A percentile compares a stretch with the other conserved stretches of the same genome.
Evolutionary conservation across 2,797 vertebrate genomes (phyloP).

Genomic region (Cheirogaleus major): DNA sequence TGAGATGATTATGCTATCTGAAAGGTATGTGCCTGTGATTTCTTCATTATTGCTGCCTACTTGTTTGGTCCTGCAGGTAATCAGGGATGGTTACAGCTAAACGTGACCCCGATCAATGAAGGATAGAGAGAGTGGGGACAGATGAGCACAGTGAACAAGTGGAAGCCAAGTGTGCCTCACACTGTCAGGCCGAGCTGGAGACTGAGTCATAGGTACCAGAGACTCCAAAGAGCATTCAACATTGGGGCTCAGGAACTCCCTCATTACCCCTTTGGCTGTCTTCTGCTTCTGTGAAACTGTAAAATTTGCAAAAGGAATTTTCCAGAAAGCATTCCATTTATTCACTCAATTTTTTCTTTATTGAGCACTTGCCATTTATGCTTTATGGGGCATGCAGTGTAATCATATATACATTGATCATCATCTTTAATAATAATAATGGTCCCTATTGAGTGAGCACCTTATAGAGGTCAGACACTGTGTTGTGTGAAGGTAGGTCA

Average conservation of each 20-base stretch:
- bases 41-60: conserved; percentile 56
- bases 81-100: conserved; percentile 10
- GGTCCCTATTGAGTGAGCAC: neutral
- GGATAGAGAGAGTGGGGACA: neutral
- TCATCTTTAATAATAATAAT: neutral
- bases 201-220: neutral
- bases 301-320: neutral
- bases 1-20: conserved; percentile 9
- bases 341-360: neutral
- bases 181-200: neutral
- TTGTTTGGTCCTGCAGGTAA: conserved; percentile 65
- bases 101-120: conserved; percentile 41
- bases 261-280: neutral
- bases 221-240: neutral
- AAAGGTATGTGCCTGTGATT: conserved; percentile 70
- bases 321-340: neutral
- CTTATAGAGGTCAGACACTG: neutral
- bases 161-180: conserved; percentile 2
- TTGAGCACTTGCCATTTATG: neutral
- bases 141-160: neutral
- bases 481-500: neutral
- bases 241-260: neutral
- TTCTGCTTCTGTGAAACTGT: neutral
- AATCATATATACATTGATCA: neutral
- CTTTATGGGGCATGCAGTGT: neutral